A percentile compares a stretch with the other conserved stretches of the same genome.
Conservation (phyloP, 2,888 invertebrate genomes). For the Orthonevra nobilis region DNA sequence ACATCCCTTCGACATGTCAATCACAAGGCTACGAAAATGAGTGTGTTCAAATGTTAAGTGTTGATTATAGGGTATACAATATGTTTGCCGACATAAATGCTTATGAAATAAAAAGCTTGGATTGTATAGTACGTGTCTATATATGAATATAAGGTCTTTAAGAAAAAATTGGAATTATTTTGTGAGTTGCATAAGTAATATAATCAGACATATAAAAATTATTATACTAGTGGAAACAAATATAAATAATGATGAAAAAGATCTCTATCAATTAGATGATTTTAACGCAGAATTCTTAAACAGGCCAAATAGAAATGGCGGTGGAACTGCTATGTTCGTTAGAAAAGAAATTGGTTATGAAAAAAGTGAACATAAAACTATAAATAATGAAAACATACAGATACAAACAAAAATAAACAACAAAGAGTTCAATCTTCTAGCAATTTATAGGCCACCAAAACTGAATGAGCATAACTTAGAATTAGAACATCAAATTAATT, state of each 20-base stretch:
- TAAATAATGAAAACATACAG: conserved; percentile 1
- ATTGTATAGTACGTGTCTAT: not conserved
- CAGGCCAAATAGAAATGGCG: not conserved
- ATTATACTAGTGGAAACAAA: conserved; percentile 3
- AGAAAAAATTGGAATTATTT: not conserved
- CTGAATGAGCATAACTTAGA: not conserved
- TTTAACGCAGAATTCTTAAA: conserved; percentile 1
- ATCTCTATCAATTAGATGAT: not conserved
- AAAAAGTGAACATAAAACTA: not conserved
- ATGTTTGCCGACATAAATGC: not conserved
- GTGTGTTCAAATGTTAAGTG: not conserved
- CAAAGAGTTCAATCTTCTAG: not conserved
- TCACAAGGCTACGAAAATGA: not conserved
- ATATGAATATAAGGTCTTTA: not conserved
- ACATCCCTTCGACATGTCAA: not conserved
- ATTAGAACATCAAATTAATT: not conserved
- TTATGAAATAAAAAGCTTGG: not conserved
- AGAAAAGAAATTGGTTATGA: not conserved
- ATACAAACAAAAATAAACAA: not conserved
- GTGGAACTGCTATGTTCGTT: not conserved
- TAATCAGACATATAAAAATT: not conserved
- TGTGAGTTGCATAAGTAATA: not conserved
- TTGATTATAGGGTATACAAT: conserved; percentile 10
- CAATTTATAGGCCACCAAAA: not conserved
- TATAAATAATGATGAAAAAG: not conserved